phyloP scores from a whole-genome alignment of 2,797 vertebrate genomes.

The Borostomias antarcticus region DNA sequence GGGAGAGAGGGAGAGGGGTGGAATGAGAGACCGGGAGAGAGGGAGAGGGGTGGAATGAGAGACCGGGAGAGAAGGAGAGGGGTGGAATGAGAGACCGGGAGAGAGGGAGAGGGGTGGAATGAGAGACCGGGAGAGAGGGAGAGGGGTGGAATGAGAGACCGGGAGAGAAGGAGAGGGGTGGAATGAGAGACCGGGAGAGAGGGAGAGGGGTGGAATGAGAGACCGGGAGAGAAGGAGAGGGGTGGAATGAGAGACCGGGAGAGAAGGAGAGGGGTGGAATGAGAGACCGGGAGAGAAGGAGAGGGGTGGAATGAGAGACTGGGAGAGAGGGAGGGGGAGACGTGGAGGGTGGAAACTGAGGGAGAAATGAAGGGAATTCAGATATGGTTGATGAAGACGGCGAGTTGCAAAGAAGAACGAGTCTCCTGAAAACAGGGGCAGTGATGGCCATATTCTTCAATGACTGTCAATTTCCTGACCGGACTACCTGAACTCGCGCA shows the following conservation, averaged over 20 bases:
- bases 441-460: no score
- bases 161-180: constrained; percentile 8
- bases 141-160: background rate
- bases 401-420: no score
- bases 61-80: no score
- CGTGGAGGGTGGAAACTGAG: background rate
- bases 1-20: background rate
- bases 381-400: no score
- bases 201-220: background rate
- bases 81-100: background rate
- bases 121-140: background rate
- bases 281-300: background rate
- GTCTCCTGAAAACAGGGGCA: no score
- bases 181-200: background rate
- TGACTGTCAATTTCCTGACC: no score
- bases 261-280: background rate
- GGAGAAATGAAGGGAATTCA: no score
- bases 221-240: background rate
- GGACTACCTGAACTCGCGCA: no score
- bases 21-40: background rate
- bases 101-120: background rate
- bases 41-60: background rate
- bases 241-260: background rate
- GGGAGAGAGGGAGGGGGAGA: background rate
- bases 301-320: background rate